Percentiles rank a stretch among this genome's conserved stretches.
phyloP scores from a whole-genome alignment of 1,140 invertebrate genomes.

The Trichonephila clavipes region DNA sequence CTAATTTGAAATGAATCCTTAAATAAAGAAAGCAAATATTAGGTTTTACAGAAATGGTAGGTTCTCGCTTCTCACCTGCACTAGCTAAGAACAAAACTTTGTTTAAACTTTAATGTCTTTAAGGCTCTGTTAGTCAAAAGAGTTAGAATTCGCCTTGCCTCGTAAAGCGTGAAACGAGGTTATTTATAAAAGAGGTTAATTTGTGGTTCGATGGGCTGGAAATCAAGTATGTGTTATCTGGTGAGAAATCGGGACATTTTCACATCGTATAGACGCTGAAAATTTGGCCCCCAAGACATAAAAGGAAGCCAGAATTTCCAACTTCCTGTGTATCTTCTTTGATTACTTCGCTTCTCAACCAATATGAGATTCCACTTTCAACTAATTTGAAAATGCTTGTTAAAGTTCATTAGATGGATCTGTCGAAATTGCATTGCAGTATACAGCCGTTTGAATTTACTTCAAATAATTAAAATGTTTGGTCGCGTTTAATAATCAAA shows the following conservation, averaged over 20 bases:
- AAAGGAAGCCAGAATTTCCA: neutral
- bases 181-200: conserved; percentile 62
- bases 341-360: conserved; percentile 37
- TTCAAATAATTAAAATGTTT: neutral
- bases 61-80: neutral
- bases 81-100: neutral
- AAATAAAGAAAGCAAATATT: conserved; percentile 11
- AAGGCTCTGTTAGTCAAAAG: conserved; percentile 33
- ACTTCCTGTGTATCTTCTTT: conserved; percentile 15
- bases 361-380: conserved; percentile 35
- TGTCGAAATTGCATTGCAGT: neutral
- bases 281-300: conserved; percentile 11
- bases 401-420: conserved; percentile 23
- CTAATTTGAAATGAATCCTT: conserved; percentile 5
- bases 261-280: neutral
- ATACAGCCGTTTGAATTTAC: neutral
- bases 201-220: conserved; percentile 52
- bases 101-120: conserved; percentile 48
- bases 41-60: neutral
- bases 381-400: conserved; percentile 41
- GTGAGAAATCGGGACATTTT: conserved; percentile 15
- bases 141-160: neutral
- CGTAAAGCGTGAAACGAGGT: conserved; percentile 43
- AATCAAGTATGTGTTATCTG: conserved; percentile 44
- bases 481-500: neutral